phyloP scores from a whole-genome alignment of 2,113 vertebrate genomes.

The Aspidoscelis tigris region DNA sequence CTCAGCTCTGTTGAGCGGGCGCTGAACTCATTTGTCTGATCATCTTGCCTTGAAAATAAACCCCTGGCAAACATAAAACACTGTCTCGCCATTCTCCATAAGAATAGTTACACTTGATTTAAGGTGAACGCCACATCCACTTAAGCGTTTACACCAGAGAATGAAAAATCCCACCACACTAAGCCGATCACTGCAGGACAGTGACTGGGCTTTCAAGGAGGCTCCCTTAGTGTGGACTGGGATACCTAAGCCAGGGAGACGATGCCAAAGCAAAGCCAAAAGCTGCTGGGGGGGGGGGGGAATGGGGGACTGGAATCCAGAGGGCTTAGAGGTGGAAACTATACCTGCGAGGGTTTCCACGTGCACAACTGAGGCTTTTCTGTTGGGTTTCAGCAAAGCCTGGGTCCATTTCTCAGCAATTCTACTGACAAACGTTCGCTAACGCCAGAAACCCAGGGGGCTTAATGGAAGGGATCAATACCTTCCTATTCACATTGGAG shows the following conservation, averaged over 20 bases:
- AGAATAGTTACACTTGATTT: not conserved
- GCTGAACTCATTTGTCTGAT: not conserved
- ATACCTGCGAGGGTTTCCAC: conserved; percentile 47
- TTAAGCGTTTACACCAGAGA: not conserved
- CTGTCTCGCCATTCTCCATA: not conserved
- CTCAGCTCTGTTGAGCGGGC: not conserved
- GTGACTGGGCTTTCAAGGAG: not conserved
- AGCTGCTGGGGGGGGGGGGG: too few relatives aligned
- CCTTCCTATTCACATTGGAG: not conserved
- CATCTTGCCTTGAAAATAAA: not conserved
- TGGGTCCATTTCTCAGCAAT: not conserved
- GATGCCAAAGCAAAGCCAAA: not conserved
- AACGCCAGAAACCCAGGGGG: not conserved
- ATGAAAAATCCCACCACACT: not conserved
- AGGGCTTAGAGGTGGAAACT: conserved; percentile 13
- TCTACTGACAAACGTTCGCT: conserved; percentile 34
- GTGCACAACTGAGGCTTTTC: not conserved
- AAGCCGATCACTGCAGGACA: not conserved
- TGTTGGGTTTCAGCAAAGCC: too few relatives aligned
- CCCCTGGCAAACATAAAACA: not conserved
- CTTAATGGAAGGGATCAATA: not conserved
- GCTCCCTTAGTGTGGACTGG: not conserved
- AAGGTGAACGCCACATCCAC: not conserved
- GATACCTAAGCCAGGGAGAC: not conserved
- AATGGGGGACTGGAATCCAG: too few relatives aligned